These are phyloP conservation scores for Gorilla gorilla DNA, from an alignment of 2,113 vertebrate genomes.

Conservation along the genomic window DNA sequence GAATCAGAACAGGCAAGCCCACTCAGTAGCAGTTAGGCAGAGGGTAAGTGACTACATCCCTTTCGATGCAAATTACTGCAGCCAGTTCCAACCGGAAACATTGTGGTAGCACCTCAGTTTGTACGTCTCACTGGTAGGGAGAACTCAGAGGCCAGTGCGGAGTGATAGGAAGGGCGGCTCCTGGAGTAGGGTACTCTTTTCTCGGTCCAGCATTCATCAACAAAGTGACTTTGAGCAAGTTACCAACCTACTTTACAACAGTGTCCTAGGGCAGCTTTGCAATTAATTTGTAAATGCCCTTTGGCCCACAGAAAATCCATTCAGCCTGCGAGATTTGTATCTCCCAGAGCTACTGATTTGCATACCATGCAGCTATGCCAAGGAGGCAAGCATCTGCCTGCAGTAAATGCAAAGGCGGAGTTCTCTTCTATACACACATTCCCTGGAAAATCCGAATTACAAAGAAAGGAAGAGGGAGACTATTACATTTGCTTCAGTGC, in stretches of 20 bases:
- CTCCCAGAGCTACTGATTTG: conserved; percentile 69
- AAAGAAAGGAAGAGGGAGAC: background rate
- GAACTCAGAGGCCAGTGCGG: background rate
- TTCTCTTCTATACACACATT: conserved; percentile 6
- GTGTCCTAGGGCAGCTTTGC: conserved; percentile 63
- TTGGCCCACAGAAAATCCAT: conserved; percentile 73
- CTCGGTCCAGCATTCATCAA: background rate
- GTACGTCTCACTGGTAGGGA: background rate
- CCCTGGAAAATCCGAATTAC: background rate
- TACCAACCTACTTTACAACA: conserved; percentile 58
- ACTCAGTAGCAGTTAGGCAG: background rate
- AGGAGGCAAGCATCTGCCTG: conserved; percentile 22
- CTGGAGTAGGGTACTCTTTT: background rate
- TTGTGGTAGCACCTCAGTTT: background rate
- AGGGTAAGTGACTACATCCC: background rate
- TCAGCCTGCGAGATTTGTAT: conserved; percentile 62
- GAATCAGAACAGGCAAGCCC: background rate
- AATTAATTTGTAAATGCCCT: conserved; percentile 74
- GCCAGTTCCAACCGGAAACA: background rate
- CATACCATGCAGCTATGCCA: conserved; percentile 34
- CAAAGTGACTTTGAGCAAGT: conserved; percentile 62
- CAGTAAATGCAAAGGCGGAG: conserved; percentile 14
- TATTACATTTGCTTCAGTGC: background rate
- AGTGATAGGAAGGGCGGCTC: background rate
- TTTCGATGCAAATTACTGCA: background rate